A percentile compares a stretch with the other conserved stretches of the same genome.
These are phyloP conservation scores for Sapajus apella DNA, from an alignment of 2,113 vertebrate species.

Conservation along the genomic window DNA sequence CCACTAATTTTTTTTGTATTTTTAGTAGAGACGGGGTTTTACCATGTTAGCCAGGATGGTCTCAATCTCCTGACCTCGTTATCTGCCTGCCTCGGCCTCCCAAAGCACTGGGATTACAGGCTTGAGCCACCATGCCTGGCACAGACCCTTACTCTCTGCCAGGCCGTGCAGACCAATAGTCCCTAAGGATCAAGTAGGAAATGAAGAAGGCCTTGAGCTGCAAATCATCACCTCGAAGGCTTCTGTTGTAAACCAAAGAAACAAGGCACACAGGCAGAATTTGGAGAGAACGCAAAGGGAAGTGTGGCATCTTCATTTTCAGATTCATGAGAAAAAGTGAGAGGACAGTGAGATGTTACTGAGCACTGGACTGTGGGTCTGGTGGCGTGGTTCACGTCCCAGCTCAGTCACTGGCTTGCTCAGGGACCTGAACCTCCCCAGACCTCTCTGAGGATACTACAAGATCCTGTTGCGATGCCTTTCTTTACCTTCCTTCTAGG, in stretches of 20 bases:
- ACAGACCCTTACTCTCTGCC: neutral
- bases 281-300: neutral
- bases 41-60: too few species aligned
- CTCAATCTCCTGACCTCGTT: too few species aligned
- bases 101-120: too few species aligned
- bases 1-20: too few species aligned
- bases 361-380: too few species aligned
- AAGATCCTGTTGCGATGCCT: neutral
- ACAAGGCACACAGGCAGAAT: neutral
- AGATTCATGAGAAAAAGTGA: neutral
- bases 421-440: rapidly evolving
- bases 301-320: neutral
- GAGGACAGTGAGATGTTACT: neutral
- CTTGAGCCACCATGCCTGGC: too few species aligned
- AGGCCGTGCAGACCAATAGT: neutral
- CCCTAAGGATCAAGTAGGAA: neutral
- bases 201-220: neutral
- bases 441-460: neutral
- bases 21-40: too few species aligned
- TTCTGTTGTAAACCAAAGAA: neutral
- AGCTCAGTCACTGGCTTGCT: neutral
- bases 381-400: neutral
- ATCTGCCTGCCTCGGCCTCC: too few species aligned
- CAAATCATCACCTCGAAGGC: neutral
- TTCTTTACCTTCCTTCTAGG: neutral